Percentiles rank a stretch among this genome's conserved stretches.
Evolutionary conservation across 2,113 vertebrate genomes (phyloP).

Genomic region (Microcebus murinus): DNA sequence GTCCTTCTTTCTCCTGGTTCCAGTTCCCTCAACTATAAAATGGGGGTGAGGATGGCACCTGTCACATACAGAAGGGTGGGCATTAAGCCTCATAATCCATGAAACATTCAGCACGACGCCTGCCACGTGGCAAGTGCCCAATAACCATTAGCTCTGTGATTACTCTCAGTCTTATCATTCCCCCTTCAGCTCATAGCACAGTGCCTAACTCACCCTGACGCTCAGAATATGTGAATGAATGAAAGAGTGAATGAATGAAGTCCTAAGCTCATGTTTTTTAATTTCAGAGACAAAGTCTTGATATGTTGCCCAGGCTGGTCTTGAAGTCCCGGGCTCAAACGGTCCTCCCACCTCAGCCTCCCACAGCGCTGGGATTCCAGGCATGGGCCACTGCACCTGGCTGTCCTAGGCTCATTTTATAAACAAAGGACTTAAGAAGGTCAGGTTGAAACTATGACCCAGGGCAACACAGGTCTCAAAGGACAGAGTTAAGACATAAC

Average conservation of each 20-base stretch:
- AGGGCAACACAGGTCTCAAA: neutral
- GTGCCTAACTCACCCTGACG: neutral
- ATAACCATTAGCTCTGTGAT: neutral
- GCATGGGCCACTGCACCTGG: too few species aligned
- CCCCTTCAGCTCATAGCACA: neutral
- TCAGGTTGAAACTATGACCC: neutral
- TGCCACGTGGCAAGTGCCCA: fast-evolving
- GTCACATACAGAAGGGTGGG: neutral
- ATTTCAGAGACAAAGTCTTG: neutral
- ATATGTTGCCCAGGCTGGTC: too few species aligned
- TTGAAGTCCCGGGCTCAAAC: too few species aligned
- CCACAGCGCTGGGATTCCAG: too few species aligned
- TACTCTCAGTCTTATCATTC: neutral
- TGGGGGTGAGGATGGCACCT: neutral
- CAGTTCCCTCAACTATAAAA: neutral
- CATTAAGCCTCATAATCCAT: neutral
- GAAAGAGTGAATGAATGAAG: neutral
- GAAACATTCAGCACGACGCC: neutral
- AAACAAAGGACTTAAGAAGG: neutral
- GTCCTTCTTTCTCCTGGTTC: neutral
- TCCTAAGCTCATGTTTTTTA: neutral
- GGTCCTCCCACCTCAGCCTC: too few species aligned
- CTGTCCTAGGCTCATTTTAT: neutral
- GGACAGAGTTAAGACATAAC: neutral
- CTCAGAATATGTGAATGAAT: neutral